A percentile compares a stretch with the other conserved stretches of the same genome.
Evolutionary conservation across 2,113 vertebrate species (phyloP).

Genomic region (Coracopsis vasa): DNA sequence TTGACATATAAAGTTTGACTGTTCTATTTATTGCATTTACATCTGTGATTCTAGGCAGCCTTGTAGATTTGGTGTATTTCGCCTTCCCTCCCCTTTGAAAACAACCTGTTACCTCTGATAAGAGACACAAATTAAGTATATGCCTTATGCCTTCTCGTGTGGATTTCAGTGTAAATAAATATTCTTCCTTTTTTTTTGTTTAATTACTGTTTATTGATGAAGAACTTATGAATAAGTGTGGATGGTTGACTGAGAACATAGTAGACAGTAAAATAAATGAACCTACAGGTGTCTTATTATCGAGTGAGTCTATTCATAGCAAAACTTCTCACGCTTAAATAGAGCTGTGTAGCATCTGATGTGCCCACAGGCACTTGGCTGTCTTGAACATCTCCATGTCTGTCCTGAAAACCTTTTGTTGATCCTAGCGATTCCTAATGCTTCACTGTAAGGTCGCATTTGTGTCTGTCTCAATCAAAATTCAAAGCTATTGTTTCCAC

Average conservation of each 20-base stretch:
- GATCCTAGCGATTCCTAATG: not conserved
- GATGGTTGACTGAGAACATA: not conserved
- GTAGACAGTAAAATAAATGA: not conserved
- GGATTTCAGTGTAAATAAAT: not conserved
- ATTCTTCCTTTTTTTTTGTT: not conserved
- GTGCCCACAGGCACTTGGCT: not conserved
- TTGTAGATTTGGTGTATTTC: not conserved
- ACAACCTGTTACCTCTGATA: not conserved
- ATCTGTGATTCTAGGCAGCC: not conserved
- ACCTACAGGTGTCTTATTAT: not conserved
- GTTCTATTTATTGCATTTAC: not conserved
- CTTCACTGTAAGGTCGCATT: not conserved
- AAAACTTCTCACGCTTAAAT: not conserved
- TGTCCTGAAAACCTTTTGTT: not conserved
- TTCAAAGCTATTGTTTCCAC: not conserved
- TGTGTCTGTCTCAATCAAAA: not conserved
- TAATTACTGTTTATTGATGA: not conserved
- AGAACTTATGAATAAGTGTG: not conserved
- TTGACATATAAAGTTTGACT: not conserved
- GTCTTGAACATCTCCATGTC: not conserved
- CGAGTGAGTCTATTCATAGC: not conserved
- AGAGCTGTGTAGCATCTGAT: not conserved
- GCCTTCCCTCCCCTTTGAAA: not conserved
- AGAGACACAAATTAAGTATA: not conserved
- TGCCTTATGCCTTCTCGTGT: not conserved